Evolutionary conservation across 1,140 invertebrate genomes (phyloP), one percentile per base, ranked within the genome.

Genomic region (Microvelia longipes): DNA sequence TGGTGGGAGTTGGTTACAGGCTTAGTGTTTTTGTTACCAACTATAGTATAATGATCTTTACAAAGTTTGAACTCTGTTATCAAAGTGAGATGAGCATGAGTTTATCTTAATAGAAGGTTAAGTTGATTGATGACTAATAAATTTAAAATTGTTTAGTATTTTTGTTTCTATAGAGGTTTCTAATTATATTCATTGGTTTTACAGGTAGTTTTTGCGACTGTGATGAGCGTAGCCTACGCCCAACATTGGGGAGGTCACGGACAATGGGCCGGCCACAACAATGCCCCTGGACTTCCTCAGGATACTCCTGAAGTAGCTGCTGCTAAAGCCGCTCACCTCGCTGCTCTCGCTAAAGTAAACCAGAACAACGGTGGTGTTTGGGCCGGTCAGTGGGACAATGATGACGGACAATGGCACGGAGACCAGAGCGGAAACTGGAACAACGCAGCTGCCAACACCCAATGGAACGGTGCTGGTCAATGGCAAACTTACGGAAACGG

Each of bases 401-500:
- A 64, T 24, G 62, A 64, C 25, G 62, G 62, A 64, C 62, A 64
- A 25, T 64, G 62, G 62, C 62, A 64, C 60, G 14, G 35, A 28
- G 28, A 35, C 66, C 35, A 63, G n/a, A 15, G 64, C 60, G 29
- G 2, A 27, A 64, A 67, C 15, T 28, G 29, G 66, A 25, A 26
- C 24, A 19, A 13, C 24, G 28, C 66, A 2, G 28, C 30, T 25
- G 15, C 67, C 28, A 15, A 67, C 28, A 25, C 65, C 19, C 28
- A 67, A 19, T 68, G 70, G 66, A 30, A 29, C 62, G 27, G 35
- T 63, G 29, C 66, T 28, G 27, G 13, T 24, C 70, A 71, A 25
- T 28, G 30, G 30, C 25, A 64, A 27, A 35, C 82, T 66, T 82
- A 83, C 75, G 75, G 82, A 27, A 78, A 78, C 26, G 75, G 74